Percentiles rank a stretch among this genome's conserved stretches.
Conservation (phyloP, 2,888 invertebrate genomes). For the Liopterus haemorrhoidalis region DNA sequence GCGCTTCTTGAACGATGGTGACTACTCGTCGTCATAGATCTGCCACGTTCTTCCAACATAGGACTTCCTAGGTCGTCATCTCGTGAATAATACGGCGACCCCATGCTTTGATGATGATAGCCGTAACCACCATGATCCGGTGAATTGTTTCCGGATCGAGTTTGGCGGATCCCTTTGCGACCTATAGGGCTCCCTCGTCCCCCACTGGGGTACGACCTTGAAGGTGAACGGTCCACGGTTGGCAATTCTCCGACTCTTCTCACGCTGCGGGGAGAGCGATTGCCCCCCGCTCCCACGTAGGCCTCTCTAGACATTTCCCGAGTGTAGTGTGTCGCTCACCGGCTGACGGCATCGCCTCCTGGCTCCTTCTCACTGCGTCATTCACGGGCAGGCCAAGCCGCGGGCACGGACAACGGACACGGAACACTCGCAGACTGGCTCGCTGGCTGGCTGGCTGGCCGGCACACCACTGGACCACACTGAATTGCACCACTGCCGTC, state of each 20-base stretch:
- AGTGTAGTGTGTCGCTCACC: conserved; percentile 13
- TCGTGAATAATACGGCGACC: conserved; percentile 66
- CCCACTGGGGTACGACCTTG: conserved; percentile 64
- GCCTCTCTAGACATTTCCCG: conserved; percentile 56
- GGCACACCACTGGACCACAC: conserved; percentile 26
- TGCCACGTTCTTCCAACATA: conserved; percentile 69
- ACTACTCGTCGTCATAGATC: conserved; percentile 60
- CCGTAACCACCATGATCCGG: conserved; percentile 51
- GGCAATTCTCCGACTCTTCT: conserved; percentile 67
- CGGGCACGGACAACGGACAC: too few species aligned
- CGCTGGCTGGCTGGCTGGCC: too few species aligned
- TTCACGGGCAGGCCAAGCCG: too few species aligned
- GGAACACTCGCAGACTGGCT: too few species aligned
- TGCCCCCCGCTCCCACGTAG: conserved; percentile 55
- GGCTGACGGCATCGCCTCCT: conserved; percentile 9
- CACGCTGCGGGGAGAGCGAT: conserved; percentile 63
- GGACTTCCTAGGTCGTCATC: conserved; percentile 82
- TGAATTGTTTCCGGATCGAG: conserved; percentile 55
- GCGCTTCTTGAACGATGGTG: conserved; percentile 76
- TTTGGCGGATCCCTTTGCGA: conserved; percentile 45
- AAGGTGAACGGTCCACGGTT: conserved; percentile 85
- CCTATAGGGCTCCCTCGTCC: conserved; percentile 35
- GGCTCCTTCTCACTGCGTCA: conserved; percentile 10
- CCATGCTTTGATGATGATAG: conserved; percentile 52
- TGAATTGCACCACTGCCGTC: conserved; percentile 34